Evolutionary conservation across 2,113 vertebrate species (phyloP).

Genomic region (Protomyctophum bolini): DNA sequence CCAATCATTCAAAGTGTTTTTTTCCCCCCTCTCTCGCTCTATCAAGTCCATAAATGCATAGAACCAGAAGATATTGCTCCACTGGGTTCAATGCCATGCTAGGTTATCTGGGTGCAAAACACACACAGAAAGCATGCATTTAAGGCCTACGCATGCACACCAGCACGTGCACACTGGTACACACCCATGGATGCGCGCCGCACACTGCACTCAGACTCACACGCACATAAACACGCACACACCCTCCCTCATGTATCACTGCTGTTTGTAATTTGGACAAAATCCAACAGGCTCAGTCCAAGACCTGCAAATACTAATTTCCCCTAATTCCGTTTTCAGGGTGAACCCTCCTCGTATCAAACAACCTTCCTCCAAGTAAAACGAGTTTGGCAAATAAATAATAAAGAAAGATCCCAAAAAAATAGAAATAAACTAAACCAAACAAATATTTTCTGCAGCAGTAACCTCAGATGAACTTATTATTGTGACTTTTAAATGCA

Average conservation of each 20-base stretch:
- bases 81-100: slow-evolving; percentile 59
- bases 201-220: slow-evolving; percentile 27
- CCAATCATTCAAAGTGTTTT: slow-evolving; percentile 56
- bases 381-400: too few relatives aligned
- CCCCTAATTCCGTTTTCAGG: slow-evolving; percentile 59
- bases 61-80: slow-evolving; percentile 59
- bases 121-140: slow-evolving; percentile 54
- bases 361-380: slow-evolving; percentile 70
- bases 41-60: slow-evolving; percentile 53
- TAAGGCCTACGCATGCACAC: slow-evolving; percentile 57
- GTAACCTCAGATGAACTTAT: slow-evolving; percentile 78
- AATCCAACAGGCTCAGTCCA: slow-evolving; percentile 61
- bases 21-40: slow-evolving; percentile 51
- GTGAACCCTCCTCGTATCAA: slow-evolving; percentile 55
- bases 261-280: slow-evolving; percentile 60
- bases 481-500: slow-evolving; percentile 75
- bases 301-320: slow-evolving; percentile 79
- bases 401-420: too few relatives aligned
- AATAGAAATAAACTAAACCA: too few relatives aligned
- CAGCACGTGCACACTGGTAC: slow-evolving; percentile 36
- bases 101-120: slow-evolving; percentile 54
- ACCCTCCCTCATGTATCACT: slow-evolving; percentile 37
- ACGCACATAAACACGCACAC: neutral
- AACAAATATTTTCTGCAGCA: neutral
- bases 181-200: slow-evolving; percentile 19